Conservation (phyloP, 2,888 invertebrate genomes). For the Carterocephalus palaemon region DNA sequence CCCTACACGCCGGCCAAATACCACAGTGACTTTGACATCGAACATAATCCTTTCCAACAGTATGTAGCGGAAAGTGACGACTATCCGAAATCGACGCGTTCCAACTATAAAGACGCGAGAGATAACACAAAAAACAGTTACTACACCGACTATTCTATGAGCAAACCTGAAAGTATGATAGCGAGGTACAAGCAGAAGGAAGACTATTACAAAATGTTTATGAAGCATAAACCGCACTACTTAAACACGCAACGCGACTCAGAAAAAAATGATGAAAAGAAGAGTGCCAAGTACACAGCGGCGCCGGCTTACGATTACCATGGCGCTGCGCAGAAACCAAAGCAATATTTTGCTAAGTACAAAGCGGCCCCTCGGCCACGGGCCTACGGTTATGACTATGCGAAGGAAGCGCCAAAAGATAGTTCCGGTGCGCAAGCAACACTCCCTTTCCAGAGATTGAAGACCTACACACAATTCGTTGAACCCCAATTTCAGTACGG, state of each 20-base stretch:
- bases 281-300: slow-evolving; percentile 49
- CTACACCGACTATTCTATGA: slow-evolving; percentile 57
- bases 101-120: slow-evolving; percentile 56
- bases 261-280: slow-evolving; percentile 45
- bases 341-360: slow-evolving; percentile 51
- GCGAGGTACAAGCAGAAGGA: slow-evolving; percentile 57
- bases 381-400: slow-evolving; percentile 52
- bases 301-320: slow-evolving; percentile 43
- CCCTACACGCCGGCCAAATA: slow-evolving; percentile 51
- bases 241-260: slow-evolving; percentile 36
- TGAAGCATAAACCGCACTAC: slow-evolving; percentile 52
- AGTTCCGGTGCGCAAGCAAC: slow-evolving; percentile 51
- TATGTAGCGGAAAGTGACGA: slow-evolving; percentile 59
- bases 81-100: slow-evolving; percentile 55
- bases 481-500: slow-evolving; percentile 74
- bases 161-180: slow-evolving; percentile 55
- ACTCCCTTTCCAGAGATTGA: slow-evolving; percentile 49
- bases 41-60: slow-evolving; percentile 56
- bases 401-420: slow-evolving; percentile 52
- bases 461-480: slow-evolving; percentile 58
- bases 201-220: slow-evolving; percentile 61
- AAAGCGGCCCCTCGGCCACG: slow-evolving; percentile 51
- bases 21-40: slow-evolving; percentile 47
- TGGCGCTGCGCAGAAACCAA: slow-evolving; percentile 44
- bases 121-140: slow-evolving; percentile 64